Base-by-base conservation (phyloP, 2,113 vertebrate species). In the Lampris incognitus region DNA sequence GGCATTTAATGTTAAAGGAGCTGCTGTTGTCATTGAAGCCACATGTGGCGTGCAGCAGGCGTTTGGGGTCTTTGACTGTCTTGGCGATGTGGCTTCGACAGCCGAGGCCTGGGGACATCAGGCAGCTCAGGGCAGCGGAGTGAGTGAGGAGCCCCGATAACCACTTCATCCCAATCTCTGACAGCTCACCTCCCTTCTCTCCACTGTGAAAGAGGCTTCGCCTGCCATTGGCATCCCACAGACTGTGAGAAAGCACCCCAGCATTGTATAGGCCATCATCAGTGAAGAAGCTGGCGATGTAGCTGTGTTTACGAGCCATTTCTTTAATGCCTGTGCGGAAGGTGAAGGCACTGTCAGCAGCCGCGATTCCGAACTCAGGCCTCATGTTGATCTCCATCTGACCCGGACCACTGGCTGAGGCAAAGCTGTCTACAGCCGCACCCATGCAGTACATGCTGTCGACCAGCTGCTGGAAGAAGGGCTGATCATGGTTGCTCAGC, bases 251-350 rank as follows among this genome's bases (percentile, higher is more conserved):
- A 4, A 99, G 85, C 64, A 95, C 87, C 0, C 96, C 97, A 0
- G 95, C 95, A 7, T 97, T 97, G 87, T 96, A 95, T 52, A 97
- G 93, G 3, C 92, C 95, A 0, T 96, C 94, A 6, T 97, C 95
- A 0, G 95, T 94, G 91, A 96, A 96, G 92, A 99, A 98, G 73
- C 96, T 97, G 40, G 96, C 94, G 0, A 98, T 93, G 1, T 96
- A 97, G 78, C 95, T 95, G 58, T 96, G 93, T 73, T 97, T 98
- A 72, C 95, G 96, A 11, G 96, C 96, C 82, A 98, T 95, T 82
- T 99, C 97, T 78, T 98, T 98, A 83, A 98, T 95, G 70, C 96
- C 96, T 0, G 96, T 96, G 89, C 95, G 95, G 77, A 99, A 97
- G 0, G 97, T 97, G 73, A 98, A 99, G 50, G 98, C 97, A 5